Percentiles rank a stretch among this genome's conserved stretches.
These are phyloP conservation scores for Thalpophila matura DNA, from an alignment of 2,888 invertebrate species.

Conservation along the genomic window DNA sequence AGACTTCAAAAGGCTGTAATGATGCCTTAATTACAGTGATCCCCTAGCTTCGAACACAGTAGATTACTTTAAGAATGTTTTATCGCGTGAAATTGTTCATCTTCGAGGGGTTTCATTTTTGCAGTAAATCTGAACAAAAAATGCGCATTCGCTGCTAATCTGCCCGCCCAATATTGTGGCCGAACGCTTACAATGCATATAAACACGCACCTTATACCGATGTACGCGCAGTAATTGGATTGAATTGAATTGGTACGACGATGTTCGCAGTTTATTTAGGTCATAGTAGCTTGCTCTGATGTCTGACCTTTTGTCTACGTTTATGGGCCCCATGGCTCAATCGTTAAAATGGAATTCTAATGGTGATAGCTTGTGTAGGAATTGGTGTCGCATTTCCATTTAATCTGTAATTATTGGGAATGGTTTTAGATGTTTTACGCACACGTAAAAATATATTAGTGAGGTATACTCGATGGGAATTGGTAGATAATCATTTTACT, in stretches of 20 bases:
- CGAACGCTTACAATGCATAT: slow-evolving; percentile 31
- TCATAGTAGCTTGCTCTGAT: slow-evolving; percentile 75
- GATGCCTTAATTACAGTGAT: no score
- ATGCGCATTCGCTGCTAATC: not conserved
- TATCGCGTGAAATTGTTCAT: no score
- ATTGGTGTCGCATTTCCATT: slow-evolving; percentile 48
- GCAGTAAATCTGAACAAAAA: no score
- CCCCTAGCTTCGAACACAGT: no score
- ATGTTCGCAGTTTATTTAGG: slow-evolving; percentile 82
- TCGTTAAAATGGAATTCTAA: slow-evolving; percentile 70
- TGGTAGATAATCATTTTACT: not conserved
- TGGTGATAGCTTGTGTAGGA: slow-evolving; percentile 61
- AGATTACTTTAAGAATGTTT: no score
- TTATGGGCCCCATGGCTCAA: slow-evolving; percentile 67
- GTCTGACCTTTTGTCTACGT: slow-evolving; percentile 73
- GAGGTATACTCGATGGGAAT: not conserved
- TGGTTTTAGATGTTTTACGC: slow-evolving; percentile 15
- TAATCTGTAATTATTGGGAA: slow-evolving; percentile 45
- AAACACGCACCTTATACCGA: slow-evolving; percentile 59
- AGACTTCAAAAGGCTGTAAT: no score
- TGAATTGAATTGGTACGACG: slow-evolving; percentile 84
- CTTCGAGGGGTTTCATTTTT: no score
- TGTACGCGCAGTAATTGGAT: slow-evolving; percentile 82
- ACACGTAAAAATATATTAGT: not conserved
- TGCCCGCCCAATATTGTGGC: slow-evolving; percentile 1